Evolutionary conservation across 2,797 vertebrate genomes (phyloP).

Genomic region (Gallirallus australis): DNA sequence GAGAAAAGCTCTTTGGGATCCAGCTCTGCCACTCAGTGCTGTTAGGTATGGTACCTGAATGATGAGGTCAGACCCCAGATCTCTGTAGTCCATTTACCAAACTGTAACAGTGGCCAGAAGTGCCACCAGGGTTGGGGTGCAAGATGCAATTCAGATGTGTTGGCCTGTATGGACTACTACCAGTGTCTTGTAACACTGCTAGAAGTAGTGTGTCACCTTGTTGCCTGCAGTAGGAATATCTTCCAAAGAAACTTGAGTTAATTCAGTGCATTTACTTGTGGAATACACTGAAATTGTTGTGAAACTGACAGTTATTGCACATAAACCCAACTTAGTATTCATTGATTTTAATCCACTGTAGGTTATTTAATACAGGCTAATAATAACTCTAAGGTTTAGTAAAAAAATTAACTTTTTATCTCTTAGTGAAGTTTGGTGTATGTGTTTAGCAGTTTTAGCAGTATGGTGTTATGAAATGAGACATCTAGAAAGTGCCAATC

Average conservation of each 20-base stretch:
- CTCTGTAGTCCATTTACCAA: not conserved
- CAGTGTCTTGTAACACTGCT: not conserved
- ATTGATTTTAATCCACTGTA: not conserved
- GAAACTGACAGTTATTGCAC: not conserved
- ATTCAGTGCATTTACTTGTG: rapidly evolving
- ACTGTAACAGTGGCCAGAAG: not conserved
- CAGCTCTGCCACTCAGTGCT: not conserved
- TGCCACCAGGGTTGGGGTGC: not conserved
- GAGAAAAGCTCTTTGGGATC: not conserved
- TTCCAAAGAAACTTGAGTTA: rapidly evolving
- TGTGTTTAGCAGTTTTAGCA: not conserved
- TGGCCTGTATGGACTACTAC: not conserved
- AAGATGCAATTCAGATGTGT: not conserved
- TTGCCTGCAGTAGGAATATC: not conserved
- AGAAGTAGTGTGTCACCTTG: rapidly evolving
- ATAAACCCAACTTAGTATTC: not conserved
- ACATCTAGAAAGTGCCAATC: not conserved
- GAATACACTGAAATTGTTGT: not conserved
- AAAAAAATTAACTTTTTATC: not conserved
- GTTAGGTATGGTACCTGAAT: not conserved
- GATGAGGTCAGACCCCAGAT: not conserved
- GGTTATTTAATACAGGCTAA: not conserved
- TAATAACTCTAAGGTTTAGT: not conserved
- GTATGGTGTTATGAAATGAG: not conserved
- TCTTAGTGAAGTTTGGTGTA: not conserved